Percentiles rank a stretch among this genome's conserved stretches.
These are phyloP conservation scores for Spilosoma lubricipeda DNA, from an alignment of 2,888 invertebrate species.

Conservation along the genomic window DNA sequence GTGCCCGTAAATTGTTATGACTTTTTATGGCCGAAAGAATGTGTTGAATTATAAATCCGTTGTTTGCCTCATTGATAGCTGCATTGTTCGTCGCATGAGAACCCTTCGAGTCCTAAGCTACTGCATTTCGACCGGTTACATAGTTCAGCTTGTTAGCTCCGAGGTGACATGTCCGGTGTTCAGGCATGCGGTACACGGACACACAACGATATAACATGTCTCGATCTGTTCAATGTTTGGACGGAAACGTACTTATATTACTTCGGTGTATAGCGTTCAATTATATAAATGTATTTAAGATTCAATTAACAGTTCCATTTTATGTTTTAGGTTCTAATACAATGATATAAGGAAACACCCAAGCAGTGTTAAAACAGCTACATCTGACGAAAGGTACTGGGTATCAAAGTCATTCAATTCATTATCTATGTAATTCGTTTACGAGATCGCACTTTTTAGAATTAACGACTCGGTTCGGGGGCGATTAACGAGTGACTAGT, in stretches of 20 bases:
- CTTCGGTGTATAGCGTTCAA: constrained; percentile 40
- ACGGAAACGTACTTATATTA: constrained; percentile 42
- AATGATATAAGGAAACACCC: not conserved
- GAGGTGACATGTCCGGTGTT: constrained; percentile 61
- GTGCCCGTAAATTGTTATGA: constrained; percentile 80
- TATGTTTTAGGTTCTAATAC: constrained; percentile 19
- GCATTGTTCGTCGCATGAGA: constrained; percentile 71
- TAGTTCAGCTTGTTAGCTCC: constrained; percentile 64
- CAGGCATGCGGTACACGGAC: constrained; percentile 23
- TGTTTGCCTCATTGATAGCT: constrained; percentile 72
- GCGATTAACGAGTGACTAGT: constrained; percentile 53
- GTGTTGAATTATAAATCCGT: constrained; percentile 77
- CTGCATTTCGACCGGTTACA: constrained; percentile 60
- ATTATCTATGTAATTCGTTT: not conserved
- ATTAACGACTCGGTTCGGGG: constrained; percentile 15
- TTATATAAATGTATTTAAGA: constrained; percentile 35
- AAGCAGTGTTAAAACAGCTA: not conserved
- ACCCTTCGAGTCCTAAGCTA: constrained; percentile 53
- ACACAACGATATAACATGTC: constrained; percentile 32
- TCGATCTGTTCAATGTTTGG: constrained; percentile 39
- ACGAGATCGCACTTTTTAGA: not conserved
- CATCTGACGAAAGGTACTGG: too few relatives aligned
- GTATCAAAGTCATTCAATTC: not conserved
- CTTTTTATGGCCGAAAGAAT: constrained; percentile 77
- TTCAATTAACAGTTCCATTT: constrained; percentile 41